phyloP scores from a whole-genome alignment of 1,140 invertebrate genomes.

The Cherax quadricarinatus region DNA sequence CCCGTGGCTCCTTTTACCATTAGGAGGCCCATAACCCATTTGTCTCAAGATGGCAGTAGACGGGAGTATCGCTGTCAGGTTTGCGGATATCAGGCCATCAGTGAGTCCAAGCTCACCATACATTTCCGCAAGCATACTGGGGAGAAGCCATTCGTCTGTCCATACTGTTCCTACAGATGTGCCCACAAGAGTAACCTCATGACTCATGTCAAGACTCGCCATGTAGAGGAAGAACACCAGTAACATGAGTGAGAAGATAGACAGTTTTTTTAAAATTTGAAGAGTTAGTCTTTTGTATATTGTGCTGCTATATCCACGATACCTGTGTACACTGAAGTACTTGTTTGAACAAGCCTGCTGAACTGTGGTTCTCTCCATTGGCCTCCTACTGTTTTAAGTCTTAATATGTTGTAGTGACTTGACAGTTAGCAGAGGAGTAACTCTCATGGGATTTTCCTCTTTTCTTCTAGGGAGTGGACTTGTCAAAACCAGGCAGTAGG shows the following conservation, averaged over 20 bases:
- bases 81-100: constrained; percentile 64
- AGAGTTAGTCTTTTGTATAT: background rate
- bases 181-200: constrained; percentile 65
- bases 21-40: constrained; percentile 29
- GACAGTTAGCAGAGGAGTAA: constrained; percentile 52
- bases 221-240: constrained; percentile 44
- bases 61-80: constrained; percentile 55
- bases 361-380: background rate
- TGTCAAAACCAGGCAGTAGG: constrained; percentile 60
- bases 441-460: constrained; percentile 63
- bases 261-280: background rate
- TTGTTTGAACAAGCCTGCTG: background rate
- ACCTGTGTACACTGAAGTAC: background rate
- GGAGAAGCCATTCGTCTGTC: constrained; percentile 56
- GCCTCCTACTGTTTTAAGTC: background rate
- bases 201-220: constrained; percentile 60
- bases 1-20: constrained; percentile 41
- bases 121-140: constrained; percentile 62
- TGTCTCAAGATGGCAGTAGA: constrained; percentile 35
- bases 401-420: constrained; percentile 11
- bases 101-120: constrained; percentile 64
- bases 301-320: background rate
- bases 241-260: background rate
- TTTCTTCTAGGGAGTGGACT: constrained; percentile 67
- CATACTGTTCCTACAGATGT: constrained; percentile 56